phyloP scores from a whole-genome alignment of 2,113 vertebrate species.

The Lepidothrix coronata region DNA sequence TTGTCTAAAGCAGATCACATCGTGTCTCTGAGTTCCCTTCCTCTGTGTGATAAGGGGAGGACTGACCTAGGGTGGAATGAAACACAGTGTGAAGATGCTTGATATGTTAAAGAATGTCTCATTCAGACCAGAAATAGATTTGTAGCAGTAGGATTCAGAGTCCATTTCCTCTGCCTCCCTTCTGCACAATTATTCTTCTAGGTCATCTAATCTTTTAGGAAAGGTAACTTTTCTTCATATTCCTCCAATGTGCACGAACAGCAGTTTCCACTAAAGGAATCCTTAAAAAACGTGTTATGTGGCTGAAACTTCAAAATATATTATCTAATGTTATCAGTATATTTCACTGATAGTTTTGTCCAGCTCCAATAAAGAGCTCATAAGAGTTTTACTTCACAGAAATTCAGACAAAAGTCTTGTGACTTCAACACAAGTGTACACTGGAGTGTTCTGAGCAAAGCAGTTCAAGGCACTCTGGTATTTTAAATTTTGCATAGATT shows the following conservation, averaged over 20 bases:
- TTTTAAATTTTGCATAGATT: not conserved
- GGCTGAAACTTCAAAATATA: not conserved
- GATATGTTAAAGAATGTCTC: not conserved
- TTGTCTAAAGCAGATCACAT: not conserved
- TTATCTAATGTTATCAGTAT: not conserved
- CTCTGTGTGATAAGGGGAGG: not conserved
- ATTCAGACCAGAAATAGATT: not conserved
- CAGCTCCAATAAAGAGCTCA: not conserved
- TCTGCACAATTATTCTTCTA: not conserved
- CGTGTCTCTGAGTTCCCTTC: not conserved
- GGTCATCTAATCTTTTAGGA: not conserved
- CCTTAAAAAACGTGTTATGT: not conserved
- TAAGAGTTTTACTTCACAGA: not conserved
- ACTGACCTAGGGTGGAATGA: not conserved
- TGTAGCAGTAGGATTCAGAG: not conserved
- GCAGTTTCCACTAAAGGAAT: not conserved
- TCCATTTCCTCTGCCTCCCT: not conserved
- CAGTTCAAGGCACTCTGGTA: not conserved
- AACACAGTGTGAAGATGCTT: not conserved
- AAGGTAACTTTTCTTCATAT: not conserved
- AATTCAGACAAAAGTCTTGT: not conserved
- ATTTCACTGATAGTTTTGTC: not conserved
- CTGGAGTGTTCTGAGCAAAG: not conserved
- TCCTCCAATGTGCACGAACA: not conserved
- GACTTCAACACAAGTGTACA: not conserved